Evolutionary conservation across 2,797 vertebrate species (phyloP), one percentile per base, ranked within the genome.

Genomic region (Lutjanus campechanus): DNA sequence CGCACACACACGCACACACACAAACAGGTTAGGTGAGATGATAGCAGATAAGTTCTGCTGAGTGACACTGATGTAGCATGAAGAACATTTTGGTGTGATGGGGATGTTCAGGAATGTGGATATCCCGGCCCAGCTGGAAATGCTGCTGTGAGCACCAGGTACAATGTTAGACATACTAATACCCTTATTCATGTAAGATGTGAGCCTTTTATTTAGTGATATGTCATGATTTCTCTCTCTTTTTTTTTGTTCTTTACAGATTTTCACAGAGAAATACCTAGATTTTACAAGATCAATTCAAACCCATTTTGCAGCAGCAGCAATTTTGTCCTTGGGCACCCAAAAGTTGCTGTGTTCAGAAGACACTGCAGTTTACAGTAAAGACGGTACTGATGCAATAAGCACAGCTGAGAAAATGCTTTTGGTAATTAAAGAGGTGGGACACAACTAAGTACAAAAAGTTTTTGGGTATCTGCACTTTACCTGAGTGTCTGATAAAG

Each of bases 91-190:
- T 81, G 68, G 55, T 82, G 75, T 49, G 76, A 80, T 75, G 53
- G 46, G 55, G 59, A 72, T 72, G 79, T 69, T 44, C 73, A 72
- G 85, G 83, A 77, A 83, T 85, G 82, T 85, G 71, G 55, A 83
- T 36, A 36, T 4, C 64, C 75, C 68, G 86, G 85, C 65, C 71
- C 62, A 43, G 69, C 53, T 61, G 75, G 58, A 58, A 64, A 72
- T 36, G 73, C 53, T 80, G 63, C 75, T 60, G 51, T 50, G 50
- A 70, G 79, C 53, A 17, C 59, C 5, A 47, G 66, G 61, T 44
- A 16, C 63, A 20, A 46, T 73, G 40, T n/a, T 64, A 77, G 29
- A 2, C 3, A 36, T 4, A 36, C 29, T 36, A 2, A 36, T 4
- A 36, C 29, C 29, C 29, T 36, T 36, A 36, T 5, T 36, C 29